A percentile compares a stretch with the other conserved stretches of the same genome.
Conservation (phyloP, 2,888 invertebrate genomes). For the Andricus curvator region DNA sequence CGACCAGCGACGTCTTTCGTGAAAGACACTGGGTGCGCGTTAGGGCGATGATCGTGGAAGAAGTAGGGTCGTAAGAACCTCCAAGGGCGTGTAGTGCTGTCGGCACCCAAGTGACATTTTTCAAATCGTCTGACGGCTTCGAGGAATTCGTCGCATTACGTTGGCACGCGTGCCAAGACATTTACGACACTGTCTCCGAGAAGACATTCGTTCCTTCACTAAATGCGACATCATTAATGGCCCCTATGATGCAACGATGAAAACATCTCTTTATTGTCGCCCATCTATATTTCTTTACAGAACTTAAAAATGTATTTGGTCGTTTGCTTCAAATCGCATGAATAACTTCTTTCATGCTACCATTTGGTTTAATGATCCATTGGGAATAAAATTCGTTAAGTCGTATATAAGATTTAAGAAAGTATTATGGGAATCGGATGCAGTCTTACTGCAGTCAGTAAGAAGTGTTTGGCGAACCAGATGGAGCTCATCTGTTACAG, state of each 20-base stretch:
- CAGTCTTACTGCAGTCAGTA: no score
- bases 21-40: conserved; percentile 44
- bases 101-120: conserved; percentile 45
- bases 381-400: no score
- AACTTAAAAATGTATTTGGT: neutral
- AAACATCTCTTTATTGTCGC: neutral
- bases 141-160: conserved; percentile 37
- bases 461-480: no score
- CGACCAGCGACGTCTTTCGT: conserved; percentile 44
- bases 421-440: no score
- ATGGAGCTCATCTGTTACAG: no score
- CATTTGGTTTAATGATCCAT: no score
- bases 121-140: conserved; percentile 41
- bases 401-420: no score
- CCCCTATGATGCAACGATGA: neutral
- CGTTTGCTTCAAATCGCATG: neutral
- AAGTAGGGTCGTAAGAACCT: neutral
- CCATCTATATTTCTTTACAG: neutral
- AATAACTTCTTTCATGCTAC: no score
- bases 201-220: neutral
- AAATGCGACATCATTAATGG: neutral
- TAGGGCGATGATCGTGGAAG: conserved; percentile 28
- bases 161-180: conserved; percentile 32
- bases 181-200: conserved; percentile 1
- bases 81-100: conserved; percentile 41